Base-by-base conservation (phyloP, 2,113 vertebrate genomes). In the Protomyctophum bolini region DNA sequence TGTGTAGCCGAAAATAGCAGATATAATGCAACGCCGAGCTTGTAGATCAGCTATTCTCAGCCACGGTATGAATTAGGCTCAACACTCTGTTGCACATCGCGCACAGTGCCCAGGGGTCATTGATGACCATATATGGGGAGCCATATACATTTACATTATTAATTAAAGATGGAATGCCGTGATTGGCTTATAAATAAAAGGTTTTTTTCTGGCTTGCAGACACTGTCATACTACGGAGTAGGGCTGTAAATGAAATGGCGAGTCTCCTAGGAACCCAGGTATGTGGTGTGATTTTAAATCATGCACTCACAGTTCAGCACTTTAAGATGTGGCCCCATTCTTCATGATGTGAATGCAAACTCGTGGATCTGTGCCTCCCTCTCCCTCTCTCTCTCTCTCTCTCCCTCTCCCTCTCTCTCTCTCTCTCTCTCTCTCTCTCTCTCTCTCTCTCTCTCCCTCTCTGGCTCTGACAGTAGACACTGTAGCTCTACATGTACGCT, bases 111-210 rank as follows among this genome's bases (percentile, higher is more conserved):
- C 33, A 4, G 33, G 33, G 33, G 33, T 6, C 5, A 3, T 46
- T 63, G 47, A 63, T 45, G 33, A 57, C 11, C 56, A 68, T 21
- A 21, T 21, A 21, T 21, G 14, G 33, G 59, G 55, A 68, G 21
- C 55, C 33, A 4, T 7, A 49, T 10, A 48, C 14, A 68, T 68
- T 15, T 58, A 59, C 56, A 50, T 15, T 29, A 49, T 58, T 12
- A 50, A 49, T 58, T 12, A 21, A 21, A 21, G 21, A 21, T 21
- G 21, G 21, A 21, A 21, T 21, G 21, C 21, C 21, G 21, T 21
- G 21, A 21, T 21, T 21, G 21, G 21, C 21, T 21, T 21, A 21
- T 21, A 21, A 21, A 21, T 21, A 21, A 21, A 21, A 21, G 21
- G 21, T 21, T 21, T 1, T 21, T 21, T 21, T 21, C 21, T 21